Evolutionary conservation across 2,888 invertebrate species (phyloP), one percentile per base, ranked within the genome.

Genomic region (Invenusta paracnida): DNA sequence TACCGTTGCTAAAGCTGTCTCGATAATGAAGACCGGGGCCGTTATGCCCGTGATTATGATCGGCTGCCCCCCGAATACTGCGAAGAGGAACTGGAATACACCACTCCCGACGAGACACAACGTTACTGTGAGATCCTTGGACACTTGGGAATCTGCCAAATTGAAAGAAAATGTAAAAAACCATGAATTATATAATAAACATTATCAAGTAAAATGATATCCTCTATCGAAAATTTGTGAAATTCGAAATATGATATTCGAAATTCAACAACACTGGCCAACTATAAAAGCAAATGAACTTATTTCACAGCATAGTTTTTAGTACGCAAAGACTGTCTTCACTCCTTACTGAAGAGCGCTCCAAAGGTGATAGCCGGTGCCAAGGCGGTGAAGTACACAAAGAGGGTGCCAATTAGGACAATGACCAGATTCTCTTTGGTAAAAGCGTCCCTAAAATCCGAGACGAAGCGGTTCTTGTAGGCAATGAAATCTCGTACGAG

Each of bases 301-400:
- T n/a, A n/a, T n/a, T n/a, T n/a, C n/a, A n/a, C n/a, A n/a, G n/a
- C n/a, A n/a, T n/a, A n/a, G n/a, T n/a, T n/a, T n/a, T n/a, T n/a
- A n/a, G n/a, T n/a, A n/a, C n/a, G n/a, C n/a, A n/a, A n/a, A n/a
- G n/a, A n/a, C n/a, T n/a, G n/a, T n/a, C n/a, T n/a, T n/a, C n/a
- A n/a, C n/a, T n/a, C n/a, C 85, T 86, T 66, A 86, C 85, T 85
- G n/a, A 86, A 82, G 17, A 86, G 28, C 17, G 86, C 86, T 0
- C 86, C 86, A 29, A 86, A 86, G 5, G 86, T 86, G 48, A 86
- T 86, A 0, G 86, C 86, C 13, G 86, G 86, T 29, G 86, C 87
- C 27, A 86, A 81, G 5, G 27, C 67, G 17, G 81, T 81, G 30
- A 86, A 86, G 25, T 81, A 86, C 11, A 86, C 67, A 79, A 86